Percentiles rank a stretch among this genome's conserved stretches.
Conservation (phyloP, 2,888 invertebrate genomes). For the Pristionchus arcanus region DNA sequence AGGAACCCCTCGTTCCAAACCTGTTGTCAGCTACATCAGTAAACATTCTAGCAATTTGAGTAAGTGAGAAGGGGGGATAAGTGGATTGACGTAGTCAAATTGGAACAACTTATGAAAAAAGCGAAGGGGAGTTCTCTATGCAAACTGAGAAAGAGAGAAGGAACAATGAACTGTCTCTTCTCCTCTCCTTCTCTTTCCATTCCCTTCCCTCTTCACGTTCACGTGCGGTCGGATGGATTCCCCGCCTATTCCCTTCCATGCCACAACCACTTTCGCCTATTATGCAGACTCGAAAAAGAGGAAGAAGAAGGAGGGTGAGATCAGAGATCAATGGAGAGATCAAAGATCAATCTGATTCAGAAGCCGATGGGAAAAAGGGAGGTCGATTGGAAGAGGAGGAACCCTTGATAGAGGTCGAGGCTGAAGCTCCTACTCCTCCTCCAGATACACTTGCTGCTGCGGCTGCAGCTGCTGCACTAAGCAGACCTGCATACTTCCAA, state of each 20-base stretch:
- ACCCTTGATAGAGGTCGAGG: conserved; percentile 16
- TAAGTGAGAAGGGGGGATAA: conserved; percentile 39
- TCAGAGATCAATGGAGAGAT: conserved; percentile 2
- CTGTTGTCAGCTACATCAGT: neutral
- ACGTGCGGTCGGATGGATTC: conserved; percentile 3
- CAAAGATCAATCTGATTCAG: neutral
- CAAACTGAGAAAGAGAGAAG: neutral
- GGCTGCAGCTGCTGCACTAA: neutral
- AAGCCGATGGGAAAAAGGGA: neutral
- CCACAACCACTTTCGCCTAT: conserved; percentile 28
- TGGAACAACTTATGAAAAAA: conserved; percentile 18
- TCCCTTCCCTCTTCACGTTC: neutral
- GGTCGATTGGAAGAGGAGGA: conserved; percentile 16
- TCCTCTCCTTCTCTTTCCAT: neutral
- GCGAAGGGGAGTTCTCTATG: neutral
- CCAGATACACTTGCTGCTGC: neutral
- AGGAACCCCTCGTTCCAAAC: neutral
- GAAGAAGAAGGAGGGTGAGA: conserved; percentile 27
- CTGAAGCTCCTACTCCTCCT: neutral
- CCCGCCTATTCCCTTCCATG: conserved; percentile 40
- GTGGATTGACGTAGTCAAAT: conserved; percentile 39
- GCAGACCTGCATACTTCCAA: no score
- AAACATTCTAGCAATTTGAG: neutral
- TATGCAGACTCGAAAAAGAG: neutral
- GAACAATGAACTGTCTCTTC: conserved; percentile 16